Percentiles rank a stretch among this genome's conserved stretches.
These are phyloP conservation scores for Megaceryle maxima DNA, from an alignment of 2,113 vertebrate species.

Conservation along the genomic window DNA sequence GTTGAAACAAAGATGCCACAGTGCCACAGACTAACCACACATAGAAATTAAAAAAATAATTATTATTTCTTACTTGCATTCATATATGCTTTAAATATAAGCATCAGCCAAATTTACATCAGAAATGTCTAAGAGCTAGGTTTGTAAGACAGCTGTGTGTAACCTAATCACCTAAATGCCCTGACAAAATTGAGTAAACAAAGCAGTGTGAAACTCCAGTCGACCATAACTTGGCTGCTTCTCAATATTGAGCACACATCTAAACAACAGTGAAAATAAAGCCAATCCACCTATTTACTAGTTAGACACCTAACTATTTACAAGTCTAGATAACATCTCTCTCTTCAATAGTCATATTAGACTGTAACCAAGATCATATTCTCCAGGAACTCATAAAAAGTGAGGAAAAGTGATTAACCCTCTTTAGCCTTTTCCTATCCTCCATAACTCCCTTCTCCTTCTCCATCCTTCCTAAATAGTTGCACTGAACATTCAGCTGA, in stretches of 20 bases:
- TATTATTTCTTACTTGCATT: background rate
- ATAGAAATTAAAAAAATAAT: background rate
- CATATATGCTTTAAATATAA: background rate
- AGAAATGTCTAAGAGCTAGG: background rate
- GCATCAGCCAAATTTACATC: background rate
- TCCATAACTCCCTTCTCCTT: background rate
- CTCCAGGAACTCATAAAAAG: background rate
- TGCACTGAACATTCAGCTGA: background rate
- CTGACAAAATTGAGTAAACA: background rate
- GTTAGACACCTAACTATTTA: background rate
- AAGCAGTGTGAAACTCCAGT: background rate
- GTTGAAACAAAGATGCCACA: background rate
- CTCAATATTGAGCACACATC: background rate
- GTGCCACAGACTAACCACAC: background rate
- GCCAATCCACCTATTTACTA: background rate
- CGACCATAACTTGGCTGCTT: background rate
- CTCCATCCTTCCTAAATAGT: background rate
- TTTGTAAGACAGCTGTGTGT: background rate
- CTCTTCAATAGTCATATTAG: background rate
- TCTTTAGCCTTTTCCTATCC: background rate
- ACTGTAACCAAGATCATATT: background rate
- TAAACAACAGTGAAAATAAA: background rate
- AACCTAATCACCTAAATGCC: background rate
- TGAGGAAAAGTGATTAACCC: background rate
- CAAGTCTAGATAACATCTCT: background rate